Percentiles rank a stretch among this genome's conserved stretches.
Conservation (phyloP, 2,113 vertebrate species). For the human (Homo sapiens) region GRCh38 chr1:205228001-205228500, state of each 20-base stretch:
- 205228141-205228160: constrained; percentile 72
- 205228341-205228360: constrained; percentile 71
- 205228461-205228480: constrained; percentile 42
- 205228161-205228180: constrained; percentile 51
- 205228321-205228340: constrained; percentile 63
- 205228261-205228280: neutral
- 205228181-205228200: constrained; percentile 48
- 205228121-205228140: constrained; percentile 39
- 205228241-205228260: constrained; percentile 72
- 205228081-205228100: constrained; percentile 45
- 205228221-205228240: constrained; percentile 52
- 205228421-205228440: constrained; percentile 56
- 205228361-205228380: constrained; percentile 49
- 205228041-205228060: constrained; percentile 12
- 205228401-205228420: neutral
- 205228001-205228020: neutral
- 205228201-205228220: neutral
- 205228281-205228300: constrained; percentile 66
- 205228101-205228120: constrained; percentile 45
- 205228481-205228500: constrained; percentile 52
- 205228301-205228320: constrained; percentile 48
- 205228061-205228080: constrained; percentile 25
- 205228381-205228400: neutral
- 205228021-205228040: neutral
- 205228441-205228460: constrained; percentile 4